Percentiles rank a stretch among this genome's conserved stretches.
phyloP scores from a whole-genome alignment of 2,888 invertebrate genomes.

The Scaptomyza reducta region DNA sequence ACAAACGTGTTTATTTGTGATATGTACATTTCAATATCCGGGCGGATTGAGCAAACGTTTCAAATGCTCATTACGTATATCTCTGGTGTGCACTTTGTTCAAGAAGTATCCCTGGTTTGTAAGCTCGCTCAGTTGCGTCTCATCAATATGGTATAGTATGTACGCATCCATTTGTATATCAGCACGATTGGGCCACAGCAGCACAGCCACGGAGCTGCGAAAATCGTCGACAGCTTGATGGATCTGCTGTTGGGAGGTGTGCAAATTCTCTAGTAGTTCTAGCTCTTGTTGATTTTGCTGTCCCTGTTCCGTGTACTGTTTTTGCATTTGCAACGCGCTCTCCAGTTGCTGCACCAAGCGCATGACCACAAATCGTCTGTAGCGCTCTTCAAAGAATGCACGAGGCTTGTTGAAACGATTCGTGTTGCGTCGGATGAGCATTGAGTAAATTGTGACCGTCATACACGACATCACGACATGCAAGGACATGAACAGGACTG shows the following conservation, averaged over 20 bases:
- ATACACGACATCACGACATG: slow-evolving; percentile 43
- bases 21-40: slow-evolving; percentile 40
- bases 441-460: slow-evolving; percentile 30
- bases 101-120: slow-evolving; percentile 41
- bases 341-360: slow-evolving; percentile 61
- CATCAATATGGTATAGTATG: slow-evolving; percentile 52
- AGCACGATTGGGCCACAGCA: slow-evolving; percentile 54
- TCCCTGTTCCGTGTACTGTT: slow-evolving; percentile 11
- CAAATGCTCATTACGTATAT: slow-evolving; percentile 45
- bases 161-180: slow-evolving; percentile 50
- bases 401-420: slow-evolving; percentile 34
- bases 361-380: slow-evolving; percentile 60
- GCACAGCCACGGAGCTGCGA: slow-evolving; percentile 50
- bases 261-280: slow-evolving; percentile 28
- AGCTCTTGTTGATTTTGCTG: neutral
- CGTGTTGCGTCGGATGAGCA: slow-evolving; percentile 34
- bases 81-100: slow-evolving; percentile 17
- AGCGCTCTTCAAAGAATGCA: slow-evolving; percentile 46
- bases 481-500: slow-evolving; percentile 32
- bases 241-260: slow-evolving; percentile 44
- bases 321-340: slow-evolving; percentile 41
- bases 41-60: slow-evolving; percentile 55
- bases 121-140: slow-evolving; percentile 36
- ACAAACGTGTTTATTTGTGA: slow-evolving; percentile 2
- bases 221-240: slow-evolving; percentile 54